These are phyloP conservation scores for Galeopsomyia nigrocyanea DNA, from an alignment of 2,888 invertebrate species.

Conservation along the genomic window DNA sequence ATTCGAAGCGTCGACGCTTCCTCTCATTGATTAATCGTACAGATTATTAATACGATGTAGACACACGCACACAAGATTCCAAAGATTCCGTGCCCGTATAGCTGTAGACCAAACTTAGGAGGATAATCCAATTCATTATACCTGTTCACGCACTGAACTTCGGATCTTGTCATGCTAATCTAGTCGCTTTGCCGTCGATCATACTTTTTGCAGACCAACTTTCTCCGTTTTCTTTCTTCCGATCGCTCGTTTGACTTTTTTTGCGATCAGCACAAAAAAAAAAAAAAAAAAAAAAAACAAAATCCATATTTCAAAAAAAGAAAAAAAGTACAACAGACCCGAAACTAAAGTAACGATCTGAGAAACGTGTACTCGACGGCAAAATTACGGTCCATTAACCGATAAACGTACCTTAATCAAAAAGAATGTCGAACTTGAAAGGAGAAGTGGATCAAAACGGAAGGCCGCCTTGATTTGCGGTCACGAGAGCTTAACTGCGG, in stretches of 20 bases:
- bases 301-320: too few species aligned
- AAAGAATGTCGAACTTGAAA: slow-evolving; percentile 25
- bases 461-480: not conserved
- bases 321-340: too few species aligned
- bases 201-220: slow-evolving; percentile 16
- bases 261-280: too few species aligned
- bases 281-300: too few species aligned
- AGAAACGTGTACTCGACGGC: not conserved
- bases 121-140: slow-evolving; percentile 12
- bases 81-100: slow-evolving; percentile 39
- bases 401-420: slow-evolving; percentile 43
- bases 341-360: too few species aligned
- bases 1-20: slow-evolving; percentile 31
- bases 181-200: slow-evolving; percentile 37
- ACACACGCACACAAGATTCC: slow-evolving; percentile 41
- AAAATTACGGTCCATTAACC: slow-evolving; percentile 38
- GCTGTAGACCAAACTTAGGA: slow-evolving; percentile 32
- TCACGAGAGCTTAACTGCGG: slow-evolving; percentile 34
- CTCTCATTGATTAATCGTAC: slow-evolving; percentile 21
- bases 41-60: slow-evolving; percentile 29
- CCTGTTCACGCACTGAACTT: slow-evolving; percentile 31
- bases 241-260: not conserved
- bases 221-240: not conserved
- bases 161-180: slow-evolving; percentile 43
- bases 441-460: slow-evolving; percentile 32